Evolutionary conservation across 2,797 vertebrate species (phyloP).

Genomic region (Sebastes miniatus): DNA sequence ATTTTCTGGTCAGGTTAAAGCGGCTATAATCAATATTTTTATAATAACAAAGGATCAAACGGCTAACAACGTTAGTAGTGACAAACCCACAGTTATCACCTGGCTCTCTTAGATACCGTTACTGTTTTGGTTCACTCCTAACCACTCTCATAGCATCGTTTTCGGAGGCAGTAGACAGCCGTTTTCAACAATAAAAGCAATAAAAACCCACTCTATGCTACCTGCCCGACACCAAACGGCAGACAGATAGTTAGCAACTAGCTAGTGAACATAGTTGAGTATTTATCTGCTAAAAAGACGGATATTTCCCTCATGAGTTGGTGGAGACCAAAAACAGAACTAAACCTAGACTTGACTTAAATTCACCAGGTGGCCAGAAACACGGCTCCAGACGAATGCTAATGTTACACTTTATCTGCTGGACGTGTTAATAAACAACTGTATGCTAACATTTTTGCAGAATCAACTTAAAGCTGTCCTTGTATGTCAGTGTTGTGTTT

Average conservation of each 20-base stretch:
- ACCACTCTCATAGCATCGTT: neutral
- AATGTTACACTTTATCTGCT: too few species aligned
- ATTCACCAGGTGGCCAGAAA: too few species aligned
- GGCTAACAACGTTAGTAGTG: neutral
- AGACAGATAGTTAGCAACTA: neutral
- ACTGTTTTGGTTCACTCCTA: neutral
- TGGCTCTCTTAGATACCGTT: neutral
- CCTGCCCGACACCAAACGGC: accelerated
- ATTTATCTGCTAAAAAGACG: neutral
- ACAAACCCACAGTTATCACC: neutral
- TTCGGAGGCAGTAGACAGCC: neutral
- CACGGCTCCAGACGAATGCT: accelerated
- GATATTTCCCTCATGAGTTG: neutral
- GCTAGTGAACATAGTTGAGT: neutral
- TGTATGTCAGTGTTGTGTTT: neutral
- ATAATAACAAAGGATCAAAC: neutral
- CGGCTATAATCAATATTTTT: neutral
- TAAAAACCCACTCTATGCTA: neutral
- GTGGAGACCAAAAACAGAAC: neutral
- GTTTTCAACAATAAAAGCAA: neutral
- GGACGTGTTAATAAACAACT: too few species aligned
- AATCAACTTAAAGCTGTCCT: too few species aligned
- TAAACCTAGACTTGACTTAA: neutral
- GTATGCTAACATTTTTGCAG: too few species aligned
- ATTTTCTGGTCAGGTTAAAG: neutral